Conservation (phyloP, 2,888 invertebrate species). For the Gandaritis pyraliata region DNA sequence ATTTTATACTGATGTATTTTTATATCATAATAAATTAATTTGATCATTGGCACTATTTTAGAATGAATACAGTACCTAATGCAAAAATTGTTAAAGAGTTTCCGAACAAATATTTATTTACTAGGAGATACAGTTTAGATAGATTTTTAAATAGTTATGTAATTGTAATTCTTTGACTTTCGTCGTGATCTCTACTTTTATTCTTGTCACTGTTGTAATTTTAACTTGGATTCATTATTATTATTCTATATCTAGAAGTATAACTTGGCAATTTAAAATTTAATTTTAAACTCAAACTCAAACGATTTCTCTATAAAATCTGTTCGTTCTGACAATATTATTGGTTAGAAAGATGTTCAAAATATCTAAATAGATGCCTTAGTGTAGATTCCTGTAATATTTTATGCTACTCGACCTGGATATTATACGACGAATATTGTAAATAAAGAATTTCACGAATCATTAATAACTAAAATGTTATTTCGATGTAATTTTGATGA, state of each 20-base stretch:
- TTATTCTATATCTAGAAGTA: constrained; percentile 3
- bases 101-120: constrained; percentile 26
- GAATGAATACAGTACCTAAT: constrained; percentile 7
- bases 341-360: constrained; percentile 12
- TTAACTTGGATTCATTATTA: background rate
- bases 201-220: constrained; percentile 27
- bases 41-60: background rate
- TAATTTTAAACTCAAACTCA: background rate
- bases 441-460: constrained; percentile 15
- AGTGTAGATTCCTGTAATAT: constrained; percentile 5
- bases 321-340: constrained; percentile 5
- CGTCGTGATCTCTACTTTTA: constrained; percentile 30
- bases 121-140: constrained; percentile 17
- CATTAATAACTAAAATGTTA: constrained; percentile 1
- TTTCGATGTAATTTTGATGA: constrained; percentile 18
- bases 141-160: constrained; percentile 12
- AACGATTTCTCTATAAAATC: constrained; percentile 3
- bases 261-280: too few relatives aligned
- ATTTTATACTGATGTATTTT: background rate
- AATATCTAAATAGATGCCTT: constrained; percentile 10
- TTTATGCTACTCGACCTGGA: constrained; percentile 14
- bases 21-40: background rate
- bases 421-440: constrained; percentile 10
- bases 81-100: constrained; percentile 5
- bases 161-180: constrained; percentile 19